Evolutionary conservation across 2,797 vertebrate species (phyloP).

Genomic region (Acrossocheilus wenchowensis): DNA sequence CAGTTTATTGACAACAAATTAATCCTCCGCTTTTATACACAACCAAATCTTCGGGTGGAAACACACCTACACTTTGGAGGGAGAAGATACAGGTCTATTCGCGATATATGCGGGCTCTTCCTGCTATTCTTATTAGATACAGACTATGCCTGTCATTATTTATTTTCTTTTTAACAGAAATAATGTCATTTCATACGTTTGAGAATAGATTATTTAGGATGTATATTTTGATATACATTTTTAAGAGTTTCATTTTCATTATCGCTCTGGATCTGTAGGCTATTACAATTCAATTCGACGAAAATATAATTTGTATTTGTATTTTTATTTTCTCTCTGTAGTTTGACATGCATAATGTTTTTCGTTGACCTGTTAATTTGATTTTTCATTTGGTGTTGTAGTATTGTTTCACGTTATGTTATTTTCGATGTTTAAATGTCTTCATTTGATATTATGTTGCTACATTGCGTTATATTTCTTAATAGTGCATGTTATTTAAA

Average conservation of each 20-base stretch:
- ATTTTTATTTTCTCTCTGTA: background rate
- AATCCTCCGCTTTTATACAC: conserved; percentile 84
- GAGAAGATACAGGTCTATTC: conserved; percentile 61
- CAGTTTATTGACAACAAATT: conserved; percentile 90
- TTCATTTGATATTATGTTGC: background rate
- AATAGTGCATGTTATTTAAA: background rate
- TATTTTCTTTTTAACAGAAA: background rate
- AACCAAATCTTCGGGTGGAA: conserved; percentile 72
- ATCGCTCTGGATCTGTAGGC: background rate
- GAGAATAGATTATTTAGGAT: background rate
- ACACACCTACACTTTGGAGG: conserved; percentile 73
- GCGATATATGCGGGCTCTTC: conserved; percentile 51
- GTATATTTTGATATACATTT: background rate
- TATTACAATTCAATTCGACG: background rate
- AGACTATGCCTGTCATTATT: background rate
- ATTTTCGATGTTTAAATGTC: background rate
- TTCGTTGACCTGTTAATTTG: background rate
- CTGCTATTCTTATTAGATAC: background rate
- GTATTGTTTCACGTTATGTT: background rate
- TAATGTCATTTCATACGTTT: background rate
- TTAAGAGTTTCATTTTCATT: background rate
- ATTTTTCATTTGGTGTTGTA: background rate
- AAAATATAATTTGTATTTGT: background rate
- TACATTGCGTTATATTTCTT: background rate
- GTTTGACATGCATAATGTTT: conserved; percentile 10